phyloP scores from a whole-genome alignment of 2,797 vertebrate genomes.

The Spea hammondii region DNA sequence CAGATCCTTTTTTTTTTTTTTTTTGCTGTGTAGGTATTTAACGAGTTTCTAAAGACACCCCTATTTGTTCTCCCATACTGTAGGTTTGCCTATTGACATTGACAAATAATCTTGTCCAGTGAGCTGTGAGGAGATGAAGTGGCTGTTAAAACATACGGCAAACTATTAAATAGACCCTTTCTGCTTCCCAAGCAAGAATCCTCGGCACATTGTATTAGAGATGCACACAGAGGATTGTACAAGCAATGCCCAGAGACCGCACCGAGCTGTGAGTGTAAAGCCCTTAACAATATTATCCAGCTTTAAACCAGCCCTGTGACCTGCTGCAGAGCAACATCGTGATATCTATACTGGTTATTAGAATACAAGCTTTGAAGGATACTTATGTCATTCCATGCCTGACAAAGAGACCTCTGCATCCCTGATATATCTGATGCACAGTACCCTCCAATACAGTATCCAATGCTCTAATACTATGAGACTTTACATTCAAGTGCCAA shows the following conservation, averaged over 20 bases:
- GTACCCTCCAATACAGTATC: too few relatives aligned
- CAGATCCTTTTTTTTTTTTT: slow-evolving; percentile 15
- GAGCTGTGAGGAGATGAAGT: slow-evolving; percentile 47
- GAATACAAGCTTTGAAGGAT: too few relatives aligned
- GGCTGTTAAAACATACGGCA: slow-evolving; percentile 46
- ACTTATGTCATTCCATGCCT: too few relatives aligned
- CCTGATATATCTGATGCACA: too few relatives aligned
- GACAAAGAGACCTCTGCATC: too few relatives aligned
- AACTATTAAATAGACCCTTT: slow-evolving; percentile 50
- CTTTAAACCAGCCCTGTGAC: too few relatives aligned
- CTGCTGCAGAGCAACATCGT: too few relatives aligned
- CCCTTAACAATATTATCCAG: not conserved
- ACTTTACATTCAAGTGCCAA: too few relatives aligned
- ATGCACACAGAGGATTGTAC: slow-evolving; percentile 42
- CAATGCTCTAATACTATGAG: too few relatives aligned
- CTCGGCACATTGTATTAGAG: slow-evolving; percentile 38
- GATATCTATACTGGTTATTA: too few relatives aligned
- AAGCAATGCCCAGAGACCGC: slow-evolving; percentile 27
- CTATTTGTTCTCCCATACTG: slow-evolving; percentile 46
- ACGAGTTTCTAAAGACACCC: slow-evolving; percentile 40
- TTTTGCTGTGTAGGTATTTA: slow-evolving; percentile 43
- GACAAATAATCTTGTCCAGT: slow-evolving; percentile 51
- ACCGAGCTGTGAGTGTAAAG: slow-evolving; percentile 18
- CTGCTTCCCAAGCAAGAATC: slow-evolving; percentile 50
- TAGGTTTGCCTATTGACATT: slow-evolving; percentile 45